Conservation (phyloP, 2,888 invertebrate genomes). For the Temnothorax ravouxi region DNA sequence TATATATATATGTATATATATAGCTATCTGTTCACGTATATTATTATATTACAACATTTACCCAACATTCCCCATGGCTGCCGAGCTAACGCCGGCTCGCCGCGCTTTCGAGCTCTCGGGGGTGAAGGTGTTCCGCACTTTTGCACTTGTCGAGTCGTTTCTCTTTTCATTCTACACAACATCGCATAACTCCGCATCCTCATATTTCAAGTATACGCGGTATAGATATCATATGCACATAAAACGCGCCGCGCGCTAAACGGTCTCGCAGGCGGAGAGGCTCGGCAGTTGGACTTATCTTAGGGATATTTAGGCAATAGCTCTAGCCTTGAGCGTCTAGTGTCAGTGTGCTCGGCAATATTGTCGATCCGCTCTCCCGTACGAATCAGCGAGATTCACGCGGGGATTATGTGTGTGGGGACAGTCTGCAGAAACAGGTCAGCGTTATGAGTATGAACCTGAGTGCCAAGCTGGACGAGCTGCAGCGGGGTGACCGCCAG, state of each 20-base stretch:
- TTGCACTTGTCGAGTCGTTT: conserved; percentile 47
- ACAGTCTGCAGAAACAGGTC: conserved; percentile 98
- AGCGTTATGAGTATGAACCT: conserved; percentile 99
- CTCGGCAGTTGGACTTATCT: conserved; percentile 75
- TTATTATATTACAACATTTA: conserved; percentile 60
- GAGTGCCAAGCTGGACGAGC: conserved; percentile 97
- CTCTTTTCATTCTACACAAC: conserved; percentile 15
- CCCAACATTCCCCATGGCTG: conserved; percentile 71
- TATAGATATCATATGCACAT: conserved; percentile 18
- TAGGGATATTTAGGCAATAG: conserved; percentile 72
- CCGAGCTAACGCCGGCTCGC: conserved; percentile 74
- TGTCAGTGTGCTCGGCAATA: conserved; percentile 72
- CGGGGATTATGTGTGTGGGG: conserved; percentile 73
- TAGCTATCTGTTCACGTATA: conserved; percentile 63
- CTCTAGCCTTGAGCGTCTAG: conserved; percentile 77
- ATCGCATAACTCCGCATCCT: conserved; percentile 46
- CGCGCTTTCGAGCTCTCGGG: conserved; percentile 54
- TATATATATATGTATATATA: conserved; percentile 56
- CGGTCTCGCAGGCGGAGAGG: conserved; percentile 62
- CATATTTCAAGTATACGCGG: conserved; percentile 16
- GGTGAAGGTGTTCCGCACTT: conserved; percentile 30
- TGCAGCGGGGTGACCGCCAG: conserved; percentile 95
- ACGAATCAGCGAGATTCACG: conserved; percentile 76
- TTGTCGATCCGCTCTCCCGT: conserved; percentile 63
- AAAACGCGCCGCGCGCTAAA: conserved; percentile 56